Evolutionary conservation across 2,888 invertebrate genomes (phyloP).

Genomic region (Nymphalis urticae): DNA sequence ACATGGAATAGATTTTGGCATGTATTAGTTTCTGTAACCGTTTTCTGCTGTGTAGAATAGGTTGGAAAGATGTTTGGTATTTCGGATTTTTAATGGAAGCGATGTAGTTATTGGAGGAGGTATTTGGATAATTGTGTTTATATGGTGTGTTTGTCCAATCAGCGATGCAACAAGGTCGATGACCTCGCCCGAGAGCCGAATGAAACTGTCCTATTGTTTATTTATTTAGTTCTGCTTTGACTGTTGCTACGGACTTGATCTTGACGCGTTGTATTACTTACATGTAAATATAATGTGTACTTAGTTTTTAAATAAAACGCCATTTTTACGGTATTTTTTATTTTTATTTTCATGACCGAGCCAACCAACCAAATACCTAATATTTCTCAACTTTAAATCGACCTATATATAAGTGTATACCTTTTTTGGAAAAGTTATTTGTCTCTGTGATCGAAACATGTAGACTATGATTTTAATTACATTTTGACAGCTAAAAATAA

Average conservation of each 20-base stretch:
- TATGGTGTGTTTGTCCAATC: slow-evolving; percentile 45
- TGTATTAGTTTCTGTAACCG: slow-evolving; percentile 37
- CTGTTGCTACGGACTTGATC: slow-evolving; percentile 79
- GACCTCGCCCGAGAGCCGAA: slow-evolving; percentile 55
- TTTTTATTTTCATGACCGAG: slow-evolving; percentile 32
- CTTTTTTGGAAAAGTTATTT: no score
- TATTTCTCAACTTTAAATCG: no score
- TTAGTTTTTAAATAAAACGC: slow-evolving; percentile 71
- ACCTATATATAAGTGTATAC: no score
- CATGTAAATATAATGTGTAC: slow-evolving; percentile 74
- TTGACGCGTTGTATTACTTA: slow-evolving; percentile 77
- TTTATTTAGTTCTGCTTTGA: slow-evolving; percentile 74
- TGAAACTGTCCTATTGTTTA: slow-evolving; percentile 56
- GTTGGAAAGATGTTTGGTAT: slow-evolving; percentile 32
- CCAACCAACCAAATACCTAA: no score
- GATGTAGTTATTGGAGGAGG: slow-evolving; percentile 23
- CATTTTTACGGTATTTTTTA: slow-evolving; percentile 60
- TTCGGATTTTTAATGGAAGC: slow-evolving; percentile 33
- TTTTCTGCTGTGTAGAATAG: slow-evolving; percentile 40
- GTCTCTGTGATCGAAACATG: no score
- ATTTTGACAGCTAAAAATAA: no score
- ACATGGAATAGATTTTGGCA: slow-evolving; percentile 27
- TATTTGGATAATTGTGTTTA: slow-evolving; percentile 30
- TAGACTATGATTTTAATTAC: no score
- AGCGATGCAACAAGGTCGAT: slow-evolving; percentile 52